A percentile compares a stretch with the other conserved stretches of the same genome.
Conservation (phyloP, 2,797 vertebrate genomes). For the Anguilla pacifica region DNA sequence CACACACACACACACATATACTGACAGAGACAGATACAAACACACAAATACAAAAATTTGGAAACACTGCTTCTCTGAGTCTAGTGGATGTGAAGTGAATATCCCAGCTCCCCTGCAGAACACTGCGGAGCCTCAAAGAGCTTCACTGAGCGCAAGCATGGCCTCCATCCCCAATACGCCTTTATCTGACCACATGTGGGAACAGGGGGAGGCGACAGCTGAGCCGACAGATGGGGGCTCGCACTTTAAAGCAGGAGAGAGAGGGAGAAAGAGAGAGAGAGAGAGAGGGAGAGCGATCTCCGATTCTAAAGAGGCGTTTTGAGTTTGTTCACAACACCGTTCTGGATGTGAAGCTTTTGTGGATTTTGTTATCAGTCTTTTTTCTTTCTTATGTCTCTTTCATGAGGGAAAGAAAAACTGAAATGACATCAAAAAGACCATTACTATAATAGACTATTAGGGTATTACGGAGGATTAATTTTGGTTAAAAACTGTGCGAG, state of each 20-base stretch:
- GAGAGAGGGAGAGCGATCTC: background rate
- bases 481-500: background rate
- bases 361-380: background rate
- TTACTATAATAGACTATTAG: background rate
- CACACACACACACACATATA: background rate
- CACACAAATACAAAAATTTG: too few relatives aligned
- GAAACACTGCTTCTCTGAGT: background rate
- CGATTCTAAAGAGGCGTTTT: background rate
- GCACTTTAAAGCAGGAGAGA: background rate
- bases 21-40: too few relatives aligned
- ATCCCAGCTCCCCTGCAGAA: background rate
- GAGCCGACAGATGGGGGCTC: constrained; percentile 5
- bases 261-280: background rate
- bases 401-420: background rate
- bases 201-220: background rate
- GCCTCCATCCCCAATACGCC: background rate
- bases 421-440: background rate
- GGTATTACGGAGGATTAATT: background rate
- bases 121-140: background rate
- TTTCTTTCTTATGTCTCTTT: background rate
- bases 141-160: background rate
- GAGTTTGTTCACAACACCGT: background rate
- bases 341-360: background rate
- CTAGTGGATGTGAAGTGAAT: background rate
- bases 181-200: constrained; percentile 1